phyloP scores from a whole-genome alignment of 2,113 vertebrate genomes.

The Lepus europaeus region DNA sequence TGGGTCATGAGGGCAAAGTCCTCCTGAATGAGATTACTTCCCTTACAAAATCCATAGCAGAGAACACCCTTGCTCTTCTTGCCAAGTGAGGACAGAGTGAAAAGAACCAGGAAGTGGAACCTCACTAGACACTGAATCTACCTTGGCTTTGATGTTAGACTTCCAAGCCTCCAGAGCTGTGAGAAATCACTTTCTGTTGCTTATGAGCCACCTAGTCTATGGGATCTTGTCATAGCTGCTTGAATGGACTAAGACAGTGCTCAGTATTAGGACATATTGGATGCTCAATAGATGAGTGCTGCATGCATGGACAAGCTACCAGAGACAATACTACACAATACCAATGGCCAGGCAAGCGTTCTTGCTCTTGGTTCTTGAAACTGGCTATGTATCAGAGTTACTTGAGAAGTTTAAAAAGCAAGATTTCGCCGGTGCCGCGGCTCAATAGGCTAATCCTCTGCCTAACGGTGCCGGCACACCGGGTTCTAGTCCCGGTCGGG shows the following conservation, averaged over 20 bases:
- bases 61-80: not conserved
- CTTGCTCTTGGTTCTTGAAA: not conserved
- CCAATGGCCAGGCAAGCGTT: not conserved
- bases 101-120: not conserved
- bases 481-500: too few relatives aligned
- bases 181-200: not conserved
- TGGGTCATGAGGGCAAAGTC: not conserved
- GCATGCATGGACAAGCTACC: not conserved
- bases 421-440: not conserved
- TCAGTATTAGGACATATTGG: not conserved
- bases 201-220: not conserved
- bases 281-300: not conserved
- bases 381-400: not conserved
- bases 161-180: not conserved
- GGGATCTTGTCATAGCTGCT: not conserved
- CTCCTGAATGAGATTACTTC: not conserved
- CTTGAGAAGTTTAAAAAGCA: constrained; percentile 3
- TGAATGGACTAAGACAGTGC: too few relatives aligned
- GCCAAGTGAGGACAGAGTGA: not conserved
- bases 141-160: not conserved
- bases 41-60: not conserved
- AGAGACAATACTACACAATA: not conserved
- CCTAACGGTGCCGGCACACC: too few relatives aligned
- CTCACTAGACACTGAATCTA: not conserved
- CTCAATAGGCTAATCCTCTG: too few relatives aligned